Conservation (phyloP, 2,797 vertebrate genomes). For the Eleutherodactylus coqui region DNA sequence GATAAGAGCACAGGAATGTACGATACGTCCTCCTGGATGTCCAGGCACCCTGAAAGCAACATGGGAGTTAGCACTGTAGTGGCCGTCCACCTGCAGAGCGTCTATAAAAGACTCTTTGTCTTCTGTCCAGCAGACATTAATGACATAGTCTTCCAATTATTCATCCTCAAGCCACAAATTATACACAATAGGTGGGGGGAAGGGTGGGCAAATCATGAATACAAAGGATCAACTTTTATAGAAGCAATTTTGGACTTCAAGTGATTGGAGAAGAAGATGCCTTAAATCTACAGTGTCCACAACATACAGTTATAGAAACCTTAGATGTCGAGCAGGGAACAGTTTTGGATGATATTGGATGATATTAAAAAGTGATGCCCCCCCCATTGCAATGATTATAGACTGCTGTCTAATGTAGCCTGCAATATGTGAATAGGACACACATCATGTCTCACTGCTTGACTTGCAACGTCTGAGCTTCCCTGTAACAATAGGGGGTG, state of each 20-base stretch:
- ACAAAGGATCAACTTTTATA: background rate
- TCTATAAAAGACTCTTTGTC: slow-evolving; percentile 24
- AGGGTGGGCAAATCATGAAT: too few relatives aligned
- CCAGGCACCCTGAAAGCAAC: slow-evolving; percentile 27
- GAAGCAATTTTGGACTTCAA: background rate
- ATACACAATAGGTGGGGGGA: background rate
- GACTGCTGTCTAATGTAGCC: too few relatives aligned
- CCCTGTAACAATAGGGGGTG: too few relatives aligned
- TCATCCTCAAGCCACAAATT: background rate
- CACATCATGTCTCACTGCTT: too few relatives aligned
- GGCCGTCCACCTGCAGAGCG: background rate
- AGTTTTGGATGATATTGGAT: too few relatives aligned
- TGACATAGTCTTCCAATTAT: slow-evolving; percentile 14
- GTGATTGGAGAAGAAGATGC: background rate
- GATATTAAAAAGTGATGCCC: background rate
- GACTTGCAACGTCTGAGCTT: too few relatives aligned
- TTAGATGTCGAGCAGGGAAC: too few relatives aligned
- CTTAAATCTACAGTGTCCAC: background rate
- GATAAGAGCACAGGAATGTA: slow-evolving; percentile 35
- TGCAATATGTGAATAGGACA: too few relatives aligned
- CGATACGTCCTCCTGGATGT: too few relatives aligned
- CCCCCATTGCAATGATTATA: background rate
- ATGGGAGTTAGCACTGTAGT: background rate
- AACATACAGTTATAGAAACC: background rate
- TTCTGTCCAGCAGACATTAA: background rate